A percentile compares a stretch with the other conserved stretches of the same genome.
phyloP scores from a whole-genome alignment of 64 coral and sea anemone genomes.

The Porites australiensis region DNA sequence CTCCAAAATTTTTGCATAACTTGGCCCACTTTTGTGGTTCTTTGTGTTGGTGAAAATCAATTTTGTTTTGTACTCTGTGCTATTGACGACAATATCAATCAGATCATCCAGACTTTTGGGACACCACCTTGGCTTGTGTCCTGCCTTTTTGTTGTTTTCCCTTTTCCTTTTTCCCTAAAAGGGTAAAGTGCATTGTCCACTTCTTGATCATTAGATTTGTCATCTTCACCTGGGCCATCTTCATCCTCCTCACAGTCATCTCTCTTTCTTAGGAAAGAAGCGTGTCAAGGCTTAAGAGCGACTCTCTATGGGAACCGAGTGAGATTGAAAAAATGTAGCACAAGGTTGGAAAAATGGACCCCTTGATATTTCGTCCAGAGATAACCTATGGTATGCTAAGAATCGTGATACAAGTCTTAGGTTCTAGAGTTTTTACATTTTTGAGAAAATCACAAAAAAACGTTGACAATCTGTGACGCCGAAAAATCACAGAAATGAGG shows the following conservation, averaged over 20 bases:
- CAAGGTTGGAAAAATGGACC: neutral
- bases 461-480: no score
- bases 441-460: no score
- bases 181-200: neutral
- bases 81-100: conserved; percentile 10
- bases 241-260: conserved; percentile 5
- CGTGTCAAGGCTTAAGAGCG: conserved; percentile 6
- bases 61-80: conserved; percentile 6
- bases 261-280: conserved; percentile 9
- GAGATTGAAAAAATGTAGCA: no score
- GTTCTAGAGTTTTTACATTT: no score
- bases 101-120: neutral
- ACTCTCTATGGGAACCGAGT: no score
- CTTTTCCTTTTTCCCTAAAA: neutral
- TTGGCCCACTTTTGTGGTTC: neutral
- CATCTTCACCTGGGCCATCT: conserved; percentile 14
- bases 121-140: neutral
- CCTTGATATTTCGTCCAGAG: conserved; percentile 6
- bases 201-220: conserved; percentile 9
- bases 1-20: neutral
- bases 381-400: neutral
- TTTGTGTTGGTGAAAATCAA: conserved; percentile 42
- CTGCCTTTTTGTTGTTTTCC: neutral
- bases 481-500: neutral
- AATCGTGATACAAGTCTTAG: conserved; percentile 26